Conservation (phyloP, 2,797 vertebrate genomes). For the Sebastes matsubarae region DNA sequence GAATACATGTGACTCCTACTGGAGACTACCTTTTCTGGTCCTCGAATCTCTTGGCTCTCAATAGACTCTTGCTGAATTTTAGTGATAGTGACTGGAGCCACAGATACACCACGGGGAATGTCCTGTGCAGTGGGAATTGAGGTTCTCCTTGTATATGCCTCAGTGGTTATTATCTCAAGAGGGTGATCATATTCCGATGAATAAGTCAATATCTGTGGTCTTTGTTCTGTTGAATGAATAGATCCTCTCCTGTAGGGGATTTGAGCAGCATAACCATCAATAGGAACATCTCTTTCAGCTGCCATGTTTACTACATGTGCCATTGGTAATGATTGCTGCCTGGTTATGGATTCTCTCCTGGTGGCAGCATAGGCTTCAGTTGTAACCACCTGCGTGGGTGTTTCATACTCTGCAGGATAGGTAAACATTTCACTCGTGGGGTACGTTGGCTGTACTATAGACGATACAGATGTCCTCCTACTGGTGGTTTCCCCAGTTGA, state of each 20-base stretch:
- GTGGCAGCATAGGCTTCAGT: constrained; percentile 61
- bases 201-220: constrained; percentile 59
- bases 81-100: constrained; percentile 81
- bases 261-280: constrained; percentile 44
- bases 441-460: constrained; percentile 59
- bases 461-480: constrained; percentile 66
- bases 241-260: constrained; percentile 54
- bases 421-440: constrained; percentile 54
- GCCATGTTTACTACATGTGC: constrained; percentile 62
- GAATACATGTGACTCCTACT: constrained; percentile 86
- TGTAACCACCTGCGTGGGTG: constrained; percentile 55
- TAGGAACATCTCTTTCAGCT: constrained; percentile 65
- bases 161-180: constrained; percentile 69
- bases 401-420: constrained; percentile 63
- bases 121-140: constrained; percentile 62
- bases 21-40: constrained; percentile 83
- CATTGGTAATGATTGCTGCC: constrained; percentile 56
- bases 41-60: constrained; percentile 84
- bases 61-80: constrained; percentile 81
- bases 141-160: constrained; percentile 61
- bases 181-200: constrained; percentile 71
- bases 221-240: constrained; percentile 50
- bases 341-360: constrained; percentile 69
- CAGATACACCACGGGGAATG: constrained; percentile 52
- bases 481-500: constrained; percentile 63